phyloP scores from a whole-genome alignment of 2,888 invertebrate genomes.

The Volucella zonaria region DNA sequence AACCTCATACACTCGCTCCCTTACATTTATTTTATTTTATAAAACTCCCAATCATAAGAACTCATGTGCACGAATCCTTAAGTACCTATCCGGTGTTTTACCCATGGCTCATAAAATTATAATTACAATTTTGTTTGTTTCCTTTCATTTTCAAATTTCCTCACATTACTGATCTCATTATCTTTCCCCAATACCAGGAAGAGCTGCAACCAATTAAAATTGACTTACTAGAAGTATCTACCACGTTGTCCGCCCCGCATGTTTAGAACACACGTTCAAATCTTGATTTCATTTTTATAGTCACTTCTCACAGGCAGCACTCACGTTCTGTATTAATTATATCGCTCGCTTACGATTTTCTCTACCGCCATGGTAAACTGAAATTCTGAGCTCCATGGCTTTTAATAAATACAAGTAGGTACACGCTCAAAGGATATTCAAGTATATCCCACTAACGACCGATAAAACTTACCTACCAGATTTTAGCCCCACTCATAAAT shows the following conservation, averaged over 20 bases:
- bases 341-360: slow-evolving; percentile 18
- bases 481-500: slow-evolving; percentile 4
- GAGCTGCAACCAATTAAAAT: slow-evolving; percentile 1
- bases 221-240: not conserved
- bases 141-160: not conserved
- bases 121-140: too few species aligned
- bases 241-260: not conserved
- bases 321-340: slow-evolving; percentile 22
- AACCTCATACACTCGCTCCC: too few species aligned
- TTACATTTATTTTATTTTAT: too few species aligned
- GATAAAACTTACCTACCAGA: not conserved
- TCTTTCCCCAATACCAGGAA: not conserved
- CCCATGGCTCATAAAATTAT: too few species aligned
- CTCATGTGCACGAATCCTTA: too few species aligned
- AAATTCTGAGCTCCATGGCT: not conserved
- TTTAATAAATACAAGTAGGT: slow-evolving; percentile 1
- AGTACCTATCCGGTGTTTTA: too few species aligned
- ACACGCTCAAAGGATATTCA: not conserved
- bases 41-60: too few species aligned
- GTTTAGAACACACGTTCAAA: not conserved
- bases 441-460: slow-evolving; percentile 1
- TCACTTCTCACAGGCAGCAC: not conserved
- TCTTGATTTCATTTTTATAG: not conserved
- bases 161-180: not conserved
- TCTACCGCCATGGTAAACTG: not conserved